Evolutionary conservation across 2,797 vertebrate species (phyloP), one percentile per base, ranked within the genome.

Genomic region (Falco peregrinus): DNA sequence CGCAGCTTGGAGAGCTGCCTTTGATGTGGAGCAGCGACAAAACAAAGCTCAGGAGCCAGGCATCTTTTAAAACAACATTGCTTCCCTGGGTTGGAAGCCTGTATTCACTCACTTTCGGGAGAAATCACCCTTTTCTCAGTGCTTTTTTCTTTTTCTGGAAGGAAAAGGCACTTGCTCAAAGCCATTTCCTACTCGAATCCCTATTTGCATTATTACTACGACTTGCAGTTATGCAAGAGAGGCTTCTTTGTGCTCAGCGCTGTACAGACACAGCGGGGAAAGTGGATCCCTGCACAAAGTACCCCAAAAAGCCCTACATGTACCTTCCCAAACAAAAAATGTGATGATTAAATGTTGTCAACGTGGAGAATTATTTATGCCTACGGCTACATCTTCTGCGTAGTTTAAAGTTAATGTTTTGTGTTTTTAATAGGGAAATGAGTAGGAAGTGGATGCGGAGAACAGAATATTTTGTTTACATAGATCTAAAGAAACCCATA

Each of bases 21-120:
- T 18, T 12, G 4, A 3, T 2, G 4, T 7, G 24, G 53, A 68
- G 57, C 39, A 8, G n/a, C 0, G 26, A 2, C 6, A 33, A 39
- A 68, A 26, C 39, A 31, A 33, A 87, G 45, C 56, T 59, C 22
- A 4, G 54, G 43, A 19, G 5, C 5, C 2, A 13, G 61, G 8
- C 5, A 5, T 9, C 21, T 57, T 81, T n/a, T 37, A 43, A 51
- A 60, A 7, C 16, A 8, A 1, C 12, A 3, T 47, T 51, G 1
- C 9, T 51, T 43, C 51, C 19, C 25, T 31, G 24, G 16, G 6
- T 69, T 48, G 56, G 13, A 47, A 67, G 10, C 29, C 15, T n/a
- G 6, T 48, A 24, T 48, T 28, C 16, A 2, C n/a, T 25, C 5
- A 68, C 6, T 68, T 35, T 24, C 9, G 26, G 37, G 43, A 71